Evolutionary conservation across 2,888 invertebrate species (phyloP), one percentile per base, ranked within the genome.

Genomic region (Atherix ibis): DNA sequence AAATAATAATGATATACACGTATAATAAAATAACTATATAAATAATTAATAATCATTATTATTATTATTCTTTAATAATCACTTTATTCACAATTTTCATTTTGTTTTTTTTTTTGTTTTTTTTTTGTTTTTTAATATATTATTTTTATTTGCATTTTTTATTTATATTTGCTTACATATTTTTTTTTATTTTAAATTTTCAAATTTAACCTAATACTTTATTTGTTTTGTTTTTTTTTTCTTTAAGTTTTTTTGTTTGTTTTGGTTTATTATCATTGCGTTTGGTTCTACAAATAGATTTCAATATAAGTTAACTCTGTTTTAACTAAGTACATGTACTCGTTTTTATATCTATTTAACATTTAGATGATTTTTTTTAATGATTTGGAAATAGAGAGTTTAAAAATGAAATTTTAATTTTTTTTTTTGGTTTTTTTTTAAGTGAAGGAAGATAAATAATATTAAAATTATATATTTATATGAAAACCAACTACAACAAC

Each of bases 61-160:
- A 18, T 28, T 18, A 14, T 34, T 22, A 3, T 34, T 34, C 34
- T 26, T 35, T 40, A 35, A 32, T 40, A 40, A 40, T 40, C 35
- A 30, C 27, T 40, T 40, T 40, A 40, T 37, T 40, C 40, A 40
- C 40, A 40, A 40, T 35, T 35, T 36, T n/a, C n/a, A n/a, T n/a
- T n/a, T n/a, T n/a, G n/a, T n/a, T n/a, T n/a, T n/a, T n/a, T n/a
- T n/a, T n/a, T n/a, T n/a, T n/a, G n/a, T n/a, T n/a, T 40, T 35
- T 22, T n/a, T 22, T 25, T 14, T 27, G n/a, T 22, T 15, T 32
- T 32, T n/a, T 32, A 17, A 34, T 24, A 29, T 35, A 36, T 32
- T 37, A 32, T 38, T 38, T 38, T 38, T 36, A 12, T 35, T 40
- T 38, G 38, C 40, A 40, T 40, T 40, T 34, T 34, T 18, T 26